Evolutionary conservation across 2,113 vertebrate species (phyloP).

Genomic region (Bothrops jararaca): DNA sequence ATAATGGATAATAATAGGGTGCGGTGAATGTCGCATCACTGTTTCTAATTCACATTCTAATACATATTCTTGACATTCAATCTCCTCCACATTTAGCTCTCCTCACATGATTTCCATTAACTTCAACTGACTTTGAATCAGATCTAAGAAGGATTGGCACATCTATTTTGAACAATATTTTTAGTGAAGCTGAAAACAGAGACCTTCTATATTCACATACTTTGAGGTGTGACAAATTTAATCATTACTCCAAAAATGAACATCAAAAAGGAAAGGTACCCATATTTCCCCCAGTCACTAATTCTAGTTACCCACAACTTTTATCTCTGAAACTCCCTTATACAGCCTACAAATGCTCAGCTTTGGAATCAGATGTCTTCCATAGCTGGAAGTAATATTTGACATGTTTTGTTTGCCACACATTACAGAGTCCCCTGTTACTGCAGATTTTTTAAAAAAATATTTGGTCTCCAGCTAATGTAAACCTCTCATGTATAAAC

Average conservation of each 20-base stretch:
- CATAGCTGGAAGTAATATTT: neutral
- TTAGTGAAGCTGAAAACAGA: neutral
- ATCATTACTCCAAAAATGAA: neutral
- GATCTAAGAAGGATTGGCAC: neutral
- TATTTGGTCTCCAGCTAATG: neutral
- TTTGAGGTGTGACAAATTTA: neutral
- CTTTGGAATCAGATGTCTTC: neutral
- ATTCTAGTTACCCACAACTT: neutral
- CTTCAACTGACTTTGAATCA: constrained; percentile 24
- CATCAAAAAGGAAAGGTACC: neutral
- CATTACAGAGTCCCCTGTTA: neutral
- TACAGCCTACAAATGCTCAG: neutral
- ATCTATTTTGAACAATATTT: neutral
- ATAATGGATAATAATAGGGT: constrained; percentile 30
- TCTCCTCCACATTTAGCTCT: constrained; percentile 20
- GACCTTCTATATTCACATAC: neutral
- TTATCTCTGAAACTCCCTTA: neutral
- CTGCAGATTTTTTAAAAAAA: neutral
- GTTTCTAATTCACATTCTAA: constrained; percentile 37
- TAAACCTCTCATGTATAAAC: neutral
- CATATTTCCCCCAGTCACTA: neutral
- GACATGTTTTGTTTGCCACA: neutral
- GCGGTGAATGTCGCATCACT: constrained; percentile 8
- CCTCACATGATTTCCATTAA: constrained; percentile 21
- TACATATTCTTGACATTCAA: constrained; percentile 23